Base-by-base conservation (phyloP, 2,113 vertebrate species). In the Scomber japonicus region DNA sequence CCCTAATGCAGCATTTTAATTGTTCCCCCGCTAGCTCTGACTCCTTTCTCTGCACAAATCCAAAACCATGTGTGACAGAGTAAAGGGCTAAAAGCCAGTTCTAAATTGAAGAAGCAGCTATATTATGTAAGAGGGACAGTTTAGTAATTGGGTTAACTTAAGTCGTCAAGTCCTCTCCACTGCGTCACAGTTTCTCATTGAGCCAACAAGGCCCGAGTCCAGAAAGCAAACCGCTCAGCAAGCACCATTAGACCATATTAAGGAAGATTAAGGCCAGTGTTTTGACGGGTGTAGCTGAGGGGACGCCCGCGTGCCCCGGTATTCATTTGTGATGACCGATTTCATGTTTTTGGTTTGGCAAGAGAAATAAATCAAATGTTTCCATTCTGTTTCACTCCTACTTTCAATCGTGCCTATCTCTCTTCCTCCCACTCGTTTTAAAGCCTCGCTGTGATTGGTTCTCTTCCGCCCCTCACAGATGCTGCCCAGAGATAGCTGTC, bases 171-270 rank as follows among this genome's bases (percentile, higher is more conserved):
- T 83, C 56, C 50, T 71, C 71, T 80, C 11, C 40, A 62, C 48
- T 66, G 31, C 17, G 13, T 81, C 84, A 69, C 4, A 1, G 6
- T 80, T 85, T 62, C 71, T 72, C 71, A 60, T 73, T 45, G 57
- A 77, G 57, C 69, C 16, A 24, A 4, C 40, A 71, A 55, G 72
- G 53, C n/a, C 53, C 49, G 15, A 63, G 48, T 80, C 78, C 72
- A 76, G 69, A 60, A 35, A 65, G 65, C 24, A 72, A 82, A 78
- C 65, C 50, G 72, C 72, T 83, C 68, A n/a, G 78, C 71, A 74
- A 88, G 81, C 73, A 67, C 74, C 77, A 88, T 92, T 89, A 92
- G 81, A 82, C 64, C 81, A 86, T 84, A 89, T 91, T 89, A 90
- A 80, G 65, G 46, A 55, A 84, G 85, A 91, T 92, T 89, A 91